Percentiles rank a stretch among this genome's conserved stretches.
phyloP scores from a whole-genome alignment of 2,888 invertebrate genomes.

The Spodoptera picta region DNA sequence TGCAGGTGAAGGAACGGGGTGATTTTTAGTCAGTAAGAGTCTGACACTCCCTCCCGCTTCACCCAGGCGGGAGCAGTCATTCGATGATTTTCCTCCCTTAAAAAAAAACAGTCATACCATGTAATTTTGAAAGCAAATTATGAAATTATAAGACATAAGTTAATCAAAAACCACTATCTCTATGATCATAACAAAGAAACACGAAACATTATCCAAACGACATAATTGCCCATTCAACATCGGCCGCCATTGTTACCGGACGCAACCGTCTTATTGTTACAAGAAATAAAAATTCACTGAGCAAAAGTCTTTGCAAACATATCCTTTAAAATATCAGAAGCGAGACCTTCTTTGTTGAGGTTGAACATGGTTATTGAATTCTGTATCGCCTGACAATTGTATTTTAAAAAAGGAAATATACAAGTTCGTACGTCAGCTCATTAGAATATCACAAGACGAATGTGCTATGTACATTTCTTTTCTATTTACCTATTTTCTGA shows the following conservation, averaged over 20 bases:
- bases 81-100: too few relatives aligned
- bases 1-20: too few relatives aligned
- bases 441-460: constrained; percentile 13
- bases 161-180: too few relatives aligned
- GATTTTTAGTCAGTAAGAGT: too few relatives aligned
- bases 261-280: constrained; percentile 25
- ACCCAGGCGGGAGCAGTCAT: too few relatives aligned
- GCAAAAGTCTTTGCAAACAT: constrained; percentile 48
- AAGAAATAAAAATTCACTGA: constrained; percentile 43
- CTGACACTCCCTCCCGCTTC: too few relatives aligned
- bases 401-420: constrained; percentile 10
- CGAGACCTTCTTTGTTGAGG: constrained; percentile 38
- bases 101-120: too few relatives aligned
- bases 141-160: too few relatives aligned
- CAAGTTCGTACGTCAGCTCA: constrained; percentile 1
- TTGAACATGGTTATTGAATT: constrained; percentile 54
- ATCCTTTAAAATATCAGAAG: constrained; percentile 52
- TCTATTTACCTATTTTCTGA: too few relatives aligned
- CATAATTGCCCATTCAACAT: constrained; percentile 22
- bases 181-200: too few relatives aligned
- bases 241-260: constrained; percentile 13
- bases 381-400: constrained; percentile 43
- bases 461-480: constrained; percentile 1
- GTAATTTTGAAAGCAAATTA: too few relatives aligned
- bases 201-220: constrained; percentile 9